These are phyloP conservation scores for Sycophila texana DNA, from an alignment of 2,888 invertebrate genomes.

Conservation along the genomic window DNA sequence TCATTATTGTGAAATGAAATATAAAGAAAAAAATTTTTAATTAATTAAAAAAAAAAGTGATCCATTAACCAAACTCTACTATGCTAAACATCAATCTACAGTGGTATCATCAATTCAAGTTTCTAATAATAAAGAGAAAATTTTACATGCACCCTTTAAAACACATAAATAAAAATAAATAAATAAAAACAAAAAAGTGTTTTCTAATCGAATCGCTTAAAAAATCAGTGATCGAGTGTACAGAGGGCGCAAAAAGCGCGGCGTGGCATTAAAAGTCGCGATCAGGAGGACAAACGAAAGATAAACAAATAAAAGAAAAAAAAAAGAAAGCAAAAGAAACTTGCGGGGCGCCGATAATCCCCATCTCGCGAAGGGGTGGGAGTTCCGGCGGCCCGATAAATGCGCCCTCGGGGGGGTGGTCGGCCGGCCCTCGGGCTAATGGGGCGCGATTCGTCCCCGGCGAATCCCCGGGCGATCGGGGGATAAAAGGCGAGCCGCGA, in stretches of 20 bases:
- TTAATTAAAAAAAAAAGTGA: no score
- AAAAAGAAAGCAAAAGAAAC: background rate
- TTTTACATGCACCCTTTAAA: no score
- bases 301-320: background rate
- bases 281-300: background rate
- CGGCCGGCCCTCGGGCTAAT: conserved; percentile 44
- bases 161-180: no score
- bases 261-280: background rate
- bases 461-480: conserved; percentile 52
- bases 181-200: no score
- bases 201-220: no score
- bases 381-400: background rate
- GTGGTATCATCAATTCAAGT: no score
- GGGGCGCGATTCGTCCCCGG: conserved; percentile 56
- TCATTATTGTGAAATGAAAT: no score
- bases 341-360: background rate
- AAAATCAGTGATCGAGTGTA: no score
- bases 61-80: no score
- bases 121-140: no score
- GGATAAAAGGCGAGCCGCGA: conserved; percentile 45
- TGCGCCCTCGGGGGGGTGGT: background rate
- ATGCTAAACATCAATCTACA: no score
- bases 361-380: background rate
- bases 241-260: background rate
- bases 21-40: no score